These are phyloP conservation scores for Hyphantria cunea DNA, from an alignment of 1,140 invertebrate genomes.

Conservation along the genomic window DNA sequence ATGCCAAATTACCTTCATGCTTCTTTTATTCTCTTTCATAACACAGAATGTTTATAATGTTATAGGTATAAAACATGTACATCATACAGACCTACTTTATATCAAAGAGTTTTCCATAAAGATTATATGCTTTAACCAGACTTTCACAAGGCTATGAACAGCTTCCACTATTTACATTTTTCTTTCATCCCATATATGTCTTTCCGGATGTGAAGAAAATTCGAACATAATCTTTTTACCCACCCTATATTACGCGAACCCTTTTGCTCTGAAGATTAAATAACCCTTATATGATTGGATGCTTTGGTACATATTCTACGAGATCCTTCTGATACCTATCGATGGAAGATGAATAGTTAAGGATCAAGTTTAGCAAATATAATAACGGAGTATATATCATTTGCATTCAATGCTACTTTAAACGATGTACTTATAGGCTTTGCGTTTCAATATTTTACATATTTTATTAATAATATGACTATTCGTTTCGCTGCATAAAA, in stretches of 20 bases:
- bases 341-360: conserved; percentile 8
- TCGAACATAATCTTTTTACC: conserved; percentile 5
- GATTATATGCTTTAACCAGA: background rate
- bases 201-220: too few relatives aligned
- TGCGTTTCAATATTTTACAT: too few relatives aligned
- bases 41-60: too few relatives aligned
- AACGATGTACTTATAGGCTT: too few relatives aligned
- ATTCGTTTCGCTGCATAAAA: too few relatives aligned
- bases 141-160: background rate
- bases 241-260: background rate
- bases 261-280: conserved; percentile 15
- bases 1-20: too few relatives aligned
- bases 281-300: conserved; percentile 22
- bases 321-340: conserved; percentile 13
- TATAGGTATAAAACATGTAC: too few relatives aligned
- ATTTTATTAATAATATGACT: too few relatives aligned
- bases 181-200: background rate
- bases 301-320: background rate
- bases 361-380: conserved; percentile 14
- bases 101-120: too few relatives aligned
- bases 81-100: too few relatives aligned
- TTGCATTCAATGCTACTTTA: background rate
- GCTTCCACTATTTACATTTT: background rate
- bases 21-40: too few relatives aligned
- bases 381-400: background rate